Evolutionary conservation across 1,140 invertebrate species (phyloP).

Genomic region (Adelges cooleyi): DNA sequence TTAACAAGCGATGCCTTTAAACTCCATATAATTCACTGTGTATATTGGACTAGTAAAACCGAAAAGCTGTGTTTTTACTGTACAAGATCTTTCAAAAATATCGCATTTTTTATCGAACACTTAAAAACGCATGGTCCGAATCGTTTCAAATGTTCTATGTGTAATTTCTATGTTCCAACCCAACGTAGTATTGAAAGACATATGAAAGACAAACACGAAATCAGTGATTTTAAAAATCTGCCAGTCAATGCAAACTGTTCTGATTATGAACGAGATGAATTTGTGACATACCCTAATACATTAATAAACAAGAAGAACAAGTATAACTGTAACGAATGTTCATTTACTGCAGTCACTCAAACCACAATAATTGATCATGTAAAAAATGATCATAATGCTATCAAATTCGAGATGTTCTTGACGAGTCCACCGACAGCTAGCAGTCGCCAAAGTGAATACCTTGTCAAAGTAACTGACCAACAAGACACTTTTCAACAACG

Average conservation of each 20-base stretch:
- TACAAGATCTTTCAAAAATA: background rate
- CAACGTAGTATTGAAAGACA: background rate
- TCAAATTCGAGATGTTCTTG: background rate
- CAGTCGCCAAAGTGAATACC: too few species aligned
- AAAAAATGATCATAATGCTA: background rate
- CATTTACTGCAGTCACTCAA: background rate
- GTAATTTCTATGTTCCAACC: background rate
- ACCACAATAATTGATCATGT: background rate
- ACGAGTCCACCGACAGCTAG: too few species aligned
- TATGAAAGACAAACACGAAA: background rate
- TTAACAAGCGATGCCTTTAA: background rate
- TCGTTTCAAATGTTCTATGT: background rate
- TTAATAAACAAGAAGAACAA: background rate
- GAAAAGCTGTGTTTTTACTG: background rate
- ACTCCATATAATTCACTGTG: background rate
- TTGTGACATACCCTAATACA: background rate
- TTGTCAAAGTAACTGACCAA: too few species aligned
- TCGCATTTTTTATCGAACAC: background rate
- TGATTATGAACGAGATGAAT: background rate
- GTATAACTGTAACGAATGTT: background rate
- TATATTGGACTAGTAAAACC: background rate
- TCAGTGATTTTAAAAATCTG: background rate
- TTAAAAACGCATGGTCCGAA: constrained; percentile 1
- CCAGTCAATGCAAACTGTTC: background rate
- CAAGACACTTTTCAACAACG: too few species aligned